These are phyloP conservation scores for Apostichopus japonicus DNA, from an alignment of 35 echinoderm and acorn worm genomes.

Conservation along the genomic window DNA sequence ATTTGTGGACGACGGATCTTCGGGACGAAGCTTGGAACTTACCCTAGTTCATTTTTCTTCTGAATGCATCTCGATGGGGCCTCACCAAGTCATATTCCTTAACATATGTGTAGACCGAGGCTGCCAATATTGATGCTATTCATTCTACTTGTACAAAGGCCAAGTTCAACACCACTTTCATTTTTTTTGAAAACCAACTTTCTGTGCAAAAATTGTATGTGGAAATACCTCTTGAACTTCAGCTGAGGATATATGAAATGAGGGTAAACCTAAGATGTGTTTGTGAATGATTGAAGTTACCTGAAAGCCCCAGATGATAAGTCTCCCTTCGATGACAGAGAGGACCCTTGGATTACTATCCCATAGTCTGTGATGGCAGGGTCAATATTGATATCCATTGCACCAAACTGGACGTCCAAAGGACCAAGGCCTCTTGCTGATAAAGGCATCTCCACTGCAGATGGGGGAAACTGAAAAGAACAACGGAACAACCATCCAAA, in stretches of 20 bases:
- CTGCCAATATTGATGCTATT: no score
- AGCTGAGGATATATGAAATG: no score
- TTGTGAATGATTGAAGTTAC: neutral
- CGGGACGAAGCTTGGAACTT: no score
- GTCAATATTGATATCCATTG: slow-evolving; percentile 89
- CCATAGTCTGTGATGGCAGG: slow-evolving; percentile 81
- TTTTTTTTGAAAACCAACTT: no score
- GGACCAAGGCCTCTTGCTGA: slow-evolving; percentile 84
- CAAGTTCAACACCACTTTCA: neutral
- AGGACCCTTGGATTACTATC: slow-evolving; percentile 40
- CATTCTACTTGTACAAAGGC: neutral
- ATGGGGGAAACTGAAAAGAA: slow-evolving; percentile 75
- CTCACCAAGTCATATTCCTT: no score
- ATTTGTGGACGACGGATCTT: no score
- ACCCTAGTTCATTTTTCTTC: no score
- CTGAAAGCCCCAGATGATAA: slow-evolving; percentile 73
- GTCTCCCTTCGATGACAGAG: slow-evolving; percentile 56
- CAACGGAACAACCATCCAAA: neutral
- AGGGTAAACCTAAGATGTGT: no score
- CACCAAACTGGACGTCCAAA: slow-evolving; percentile 98
- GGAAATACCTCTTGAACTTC: no score
- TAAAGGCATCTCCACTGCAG: slow-evolving; percentile 97
- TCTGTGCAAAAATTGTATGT: no score
- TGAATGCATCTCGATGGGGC: no score
- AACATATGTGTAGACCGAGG: no score